Conservation (phyloP, 2,797 vertebrate genomes). For the Bovichtus diacanthus region DNA sequence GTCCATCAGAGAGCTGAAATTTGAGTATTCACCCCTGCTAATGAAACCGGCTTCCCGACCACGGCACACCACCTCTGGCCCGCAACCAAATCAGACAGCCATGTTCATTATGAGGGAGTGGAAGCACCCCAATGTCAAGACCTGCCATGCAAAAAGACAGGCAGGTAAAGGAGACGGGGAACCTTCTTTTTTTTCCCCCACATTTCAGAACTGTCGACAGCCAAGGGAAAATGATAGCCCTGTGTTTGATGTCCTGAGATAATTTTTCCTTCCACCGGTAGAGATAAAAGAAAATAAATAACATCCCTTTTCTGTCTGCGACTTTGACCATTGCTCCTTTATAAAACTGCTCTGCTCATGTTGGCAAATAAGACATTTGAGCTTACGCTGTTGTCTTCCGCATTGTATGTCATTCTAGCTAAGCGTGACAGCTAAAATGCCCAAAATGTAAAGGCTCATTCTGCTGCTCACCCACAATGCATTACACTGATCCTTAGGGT, state of each 20-base stretch:
- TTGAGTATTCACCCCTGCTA: slow-evolving; percentile 77
- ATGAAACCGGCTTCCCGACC: slow-evolving; percentile 74
- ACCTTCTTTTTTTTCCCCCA: slow-evolving; percentile 71
- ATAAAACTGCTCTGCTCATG: slow-evolving; percentile 7
- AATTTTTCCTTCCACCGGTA: slow-evolving; percentile 35
- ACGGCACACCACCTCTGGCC: slow-evolving; percentile 64
- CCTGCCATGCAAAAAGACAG: slow-evolving; percentile 72
- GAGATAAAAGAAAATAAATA: slow-evolving; percentile 54
- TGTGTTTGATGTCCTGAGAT: slow-evolving; percentile 71
- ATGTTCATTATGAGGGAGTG: slow-evolving; percentile 77
- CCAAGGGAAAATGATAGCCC: slow-evolving; percentile 67
- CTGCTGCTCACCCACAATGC: slow-evolving; percentile 33
- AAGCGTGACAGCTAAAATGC: slow-evolving; percentile 30
- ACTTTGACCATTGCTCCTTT: slow-evolving; percentile 12
- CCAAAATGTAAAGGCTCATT: slow-evolving; percentile 32
- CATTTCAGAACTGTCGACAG: slow-evolving; percentile 69
- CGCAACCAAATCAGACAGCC: slow-evolving; percentile 66
- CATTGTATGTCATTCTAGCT: slow-evolving; percentile 6
- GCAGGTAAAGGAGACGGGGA: slow-evolving; percentile 52
- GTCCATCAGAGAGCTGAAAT: slow-evolving; percentile 83
- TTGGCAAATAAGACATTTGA: slow-evolving; percentile 13
- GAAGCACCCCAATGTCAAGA: slow-evolving; percentile 65
- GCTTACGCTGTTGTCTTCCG: neutral
- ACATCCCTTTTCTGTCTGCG: slow-evolving; percentile 29
- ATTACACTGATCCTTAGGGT: slow-evolving; percentile 24